Conservation (phyloP, 2,888 invertebrate species). For the Caenorhabditis zanzibari region DNA sequence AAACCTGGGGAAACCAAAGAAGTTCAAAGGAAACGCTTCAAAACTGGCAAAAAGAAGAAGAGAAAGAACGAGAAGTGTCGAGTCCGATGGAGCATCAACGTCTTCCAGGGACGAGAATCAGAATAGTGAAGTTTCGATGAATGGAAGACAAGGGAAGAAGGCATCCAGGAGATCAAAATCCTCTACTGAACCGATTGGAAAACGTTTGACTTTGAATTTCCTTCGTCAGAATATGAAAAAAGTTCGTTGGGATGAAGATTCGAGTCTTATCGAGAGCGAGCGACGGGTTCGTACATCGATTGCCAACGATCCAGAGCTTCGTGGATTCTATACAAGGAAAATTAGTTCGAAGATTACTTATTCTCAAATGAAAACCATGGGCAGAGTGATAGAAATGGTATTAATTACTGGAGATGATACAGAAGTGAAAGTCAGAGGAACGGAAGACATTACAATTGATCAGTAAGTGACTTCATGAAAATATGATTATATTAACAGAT, state of each 20-base stretch:
- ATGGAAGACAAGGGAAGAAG: not conserved
- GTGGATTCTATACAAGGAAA: slow-evolving; percentile 2
- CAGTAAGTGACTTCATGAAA: not conserved
- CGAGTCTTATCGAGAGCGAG: not conserved
- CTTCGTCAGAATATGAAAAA: not conserved
- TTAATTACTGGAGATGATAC: not conserved
- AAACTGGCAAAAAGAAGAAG: too few species aligned
- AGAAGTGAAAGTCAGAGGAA: not conserved
- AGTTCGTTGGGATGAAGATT: not conserved
- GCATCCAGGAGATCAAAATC: not conserved
- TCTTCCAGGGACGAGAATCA: not conserved
- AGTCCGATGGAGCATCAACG: not conserved
- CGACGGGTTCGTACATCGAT: not conserved
- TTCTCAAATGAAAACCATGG: slow-evolving; percentile 1
- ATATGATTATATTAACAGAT: too few species aligned
- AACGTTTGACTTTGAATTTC: not conserved
- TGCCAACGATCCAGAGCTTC: slow-evolving; percentile 1
- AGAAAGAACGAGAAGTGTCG: too few species aligned
- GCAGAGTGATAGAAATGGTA: too few species aligned
- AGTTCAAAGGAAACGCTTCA: too few species aligned
- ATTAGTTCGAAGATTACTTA: not conserved
- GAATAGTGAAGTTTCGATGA: not conserved
- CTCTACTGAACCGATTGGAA: not conserved
- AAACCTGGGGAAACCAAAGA: too few species aligned
- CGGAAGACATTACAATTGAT: not conserved